Percentiles rank a stretch among this genome's conserved stretches.
These are phyloP conservation scores for Berghia stephanieae DNA, from an alignment of 1,140 invertebrate genomes.

Conservation along the genomic window DNA sequence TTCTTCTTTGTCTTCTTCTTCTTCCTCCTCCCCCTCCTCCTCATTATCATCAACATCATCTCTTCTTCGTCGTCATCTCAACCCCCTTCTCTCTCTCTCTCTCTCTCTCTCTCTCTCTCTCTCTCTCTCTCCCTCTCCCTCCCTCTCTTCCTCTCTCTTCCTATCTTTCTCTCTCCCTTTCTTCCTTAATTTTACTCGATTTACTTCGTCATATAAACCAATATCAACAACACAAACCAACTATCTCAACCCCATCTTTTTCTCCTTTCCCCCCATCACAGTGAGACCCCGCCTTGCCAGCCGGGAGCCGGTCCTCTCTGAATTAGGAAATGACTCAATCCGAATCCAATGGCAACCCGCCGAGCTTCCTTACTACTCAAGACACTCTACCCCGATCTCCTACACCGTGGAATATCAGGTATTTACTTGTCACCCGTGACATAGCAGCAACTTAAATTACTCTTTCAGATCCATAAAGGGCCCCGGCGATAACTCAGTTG, in stretches of 20 bases:
- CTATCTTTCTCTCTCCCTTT: background rate
- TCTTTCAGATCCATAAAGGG: too few relatives aligned
- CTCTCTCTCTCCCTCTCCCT: background rate
- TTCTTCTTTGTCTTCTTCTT: too few relatives aligned
- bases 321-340: slow-evolving; percentile 47
- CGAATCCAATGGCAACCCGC: slow-evolving; percentile 56
- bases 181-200: background rate
- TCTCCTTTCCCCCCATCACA: slow-evolving; percentile 38
- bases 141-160: background rate
- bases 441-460: too few relatives aligned
- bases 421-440: slow-evolving; percentile 9
- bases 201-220: too few relatives aligned
- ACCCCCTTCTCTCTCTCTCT: background rate
- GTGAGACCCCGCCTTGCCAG: slow-evolving; percentile 51
- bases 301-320: slow-evolving; percentile 45
- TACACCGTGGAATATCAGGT: slow-evolving; percentile 61
- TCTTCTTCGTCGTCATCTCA: background rate
- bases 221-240: too few relatives aligned
- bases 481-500: too few relatives aligned
- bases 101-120: background rate
- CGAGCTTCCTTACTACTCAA: slow-evolving; percentile 51
- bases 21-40: too few relatives aligned
- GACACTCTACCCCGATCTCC: slow-evolving; percentile 44
- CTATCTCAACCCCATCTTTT: too few relatives aligned
- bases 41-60: too few relatives aligned